phyloP scores from a whole-genome alignment of 2,888 invertebrate species.

The Hofmannophila pseudospretella region DNA sequence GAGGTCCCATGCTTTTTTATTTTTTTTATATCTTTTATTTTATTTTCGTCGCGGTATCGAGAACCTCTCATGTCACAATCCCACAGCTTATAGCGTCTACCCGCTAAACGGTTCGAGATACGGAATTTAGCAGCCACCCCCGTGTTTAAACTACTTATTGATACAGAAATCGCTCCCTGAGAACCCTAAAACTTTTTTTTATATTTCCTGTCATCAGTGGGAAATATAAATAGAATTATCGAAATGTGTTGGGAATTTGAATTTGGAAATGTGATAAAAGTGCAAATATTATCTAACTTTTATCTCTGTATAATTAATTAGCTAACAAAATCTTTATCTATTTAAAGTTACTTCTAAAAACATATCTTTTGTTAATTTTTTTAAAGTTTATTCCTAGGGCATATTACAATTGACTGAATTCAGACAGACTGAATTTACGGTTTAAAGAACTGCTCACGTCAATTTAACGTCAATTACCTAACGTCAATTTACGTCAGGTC shows the following conservation, averaged over 20 bases:
- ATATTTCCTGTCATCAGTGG: slow-evolving; percentile 44
- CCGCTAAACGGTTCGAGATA: slow-evolving; percentile 46
- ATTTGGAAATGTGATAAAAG: not conserved
- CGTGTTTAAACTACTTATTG: slow-evolving; percentile 56
- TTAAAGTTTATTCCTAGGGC: too few species aligned
- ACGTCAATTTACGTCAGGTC: too few species aligned
- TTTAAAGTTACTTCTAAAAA: too few species aligned
- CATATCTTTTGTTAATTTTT: too few species aligned
- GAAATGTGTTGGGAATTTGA: slow-evolving; percentile 10
- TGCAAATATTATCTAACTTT: not conserved
- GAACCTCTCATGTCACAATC: slow-evolving; percentile 16
- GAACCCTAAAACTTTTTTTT: slow-evolving; percentile 32
- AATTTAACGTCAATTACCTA: too few species aligned
- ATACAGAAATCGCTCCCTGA: slow-evolving; percentile 19
- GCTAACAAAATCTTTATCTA: not conserved
- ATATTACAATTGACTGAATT: too few species aligned
- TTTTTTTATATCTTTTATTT: slow-evolving; percentile 9
- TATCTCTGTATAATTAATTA: not conserved
- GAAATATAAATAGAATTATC: slow-evolving; percentile 66
- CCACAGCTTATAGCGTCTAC: slow-evolving; percentile 14
- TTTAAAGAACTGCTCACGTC: too few species aligned
- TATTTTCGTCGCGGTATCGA: slow-evolving; percentile 6
- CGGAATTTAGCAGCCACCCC: slow-evolving; percentile 69
- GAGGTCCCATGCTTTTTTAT: slow-evolving; percentile 12
- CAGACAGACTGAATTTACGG: too few species aligned